Base-by-base conservation (phyloP, 2,888 invertebrate genomes). In the Cryptocheilus praepositus region DNA sequence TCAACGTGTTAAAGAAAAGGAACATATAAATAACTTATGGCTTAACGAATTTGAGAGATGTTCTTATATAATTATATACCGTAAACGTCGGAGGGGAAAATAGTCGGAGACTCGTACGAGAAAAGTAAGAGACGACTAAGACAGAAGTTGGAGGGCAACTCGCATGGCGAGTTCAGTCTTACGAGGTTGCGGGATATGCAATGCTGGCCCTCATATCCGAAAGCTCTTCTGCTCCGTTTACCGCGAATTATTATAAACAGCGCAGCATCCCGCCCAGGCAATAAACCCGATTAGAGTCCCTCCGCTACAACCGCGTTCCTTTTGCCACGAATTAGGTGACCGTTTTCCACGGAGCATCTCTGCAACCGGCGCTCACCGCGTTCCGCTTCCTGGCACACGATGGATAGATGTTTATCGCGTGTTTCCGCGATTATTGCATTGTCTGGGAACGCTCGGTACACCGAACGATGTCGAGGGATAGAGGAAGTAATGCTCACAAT, bases 241-340 rank as follows among this genome's bases (percentile, higher is more conserved):
- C 56, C 44, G 43, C 44, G 56, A 43, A 57, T 57, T 57, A 43
- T 57, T 57, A 57, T 44, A 57, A 57, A 57, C 44, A 57, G 56
- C 44, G 18, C 4, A 18, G 18, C 56, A 3, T 21, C 19, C 15
- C 18, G 56, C 5, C 43, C 43, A 16, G 56, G n/a, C 43, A 21
- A 43, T 43, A 57, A 57, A 57, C 56, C 19, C 56, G 45, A 43
- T 57, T 57, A 57, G 19, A 36, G 36, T 36, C 36, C 36, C 36
- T 36, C 36, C 36, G 36, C 7, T 7, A 36, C 13, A 11, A 11
- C 3, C 13, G 36, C 11, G 11, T 11, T 36, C 13, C 36, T 11
- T 36, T 36, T 36, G 7, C 11, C 4, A 28, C 11, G 36, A 49
- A 49, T 49, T 49, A 49, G 18, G 19, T n/a, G 36, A 36, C 36